These are phyloP conservation scores for Microhierax caerulescens DNA, from an alignment of 2,797 vertebrate genomes.

Conservation along the genomic window DNA sequence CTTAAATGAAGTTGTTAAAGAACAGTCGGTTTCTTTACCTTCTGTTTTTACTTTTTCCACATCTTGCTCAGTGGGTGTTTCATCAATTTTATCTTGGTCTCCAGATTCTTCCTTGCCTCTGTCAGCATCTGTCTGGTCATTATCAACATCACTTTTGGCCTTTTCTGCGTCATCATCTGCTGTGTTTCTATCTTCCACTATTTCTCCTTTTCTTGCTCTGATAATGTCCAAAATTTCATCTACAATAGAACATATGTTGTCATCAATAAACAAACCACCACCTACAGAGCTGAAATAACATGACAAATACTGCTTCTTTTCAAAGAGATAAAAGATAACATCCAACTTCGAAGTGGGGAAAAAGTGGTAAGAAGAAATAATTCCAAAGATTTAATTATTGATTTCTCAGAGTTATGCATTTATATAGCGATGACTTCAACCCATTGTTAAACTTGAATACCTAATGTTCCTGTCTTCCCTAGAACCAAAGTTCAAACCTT, in stretches of 20 bases:
- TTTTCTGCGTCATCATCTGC: slow-evolving; percentile 83
- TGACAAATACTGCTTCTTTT: background rate
- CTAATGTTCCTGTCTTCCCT: background rate
- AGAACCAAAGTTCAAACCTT: background rate
- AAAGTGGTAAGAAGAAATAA: background rate
- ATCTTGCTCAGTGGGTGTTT: slow-evolving; percentile 51
- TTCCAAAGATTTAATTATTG: background rate
- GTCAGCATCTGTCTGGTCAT: slow-evolving; percentile 74
- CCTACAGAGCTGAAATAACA: background rate
- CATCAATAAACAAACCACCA: background rate
- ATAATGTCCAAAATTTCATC: slow-evolving; percentile 92
- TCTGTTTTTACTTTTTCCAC: slow-evolving; percentile 70
- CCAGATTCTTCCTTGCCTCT: slow-evolving; percentile 74
- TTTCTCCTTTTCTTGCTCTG: slow-evolving; percentile 86
- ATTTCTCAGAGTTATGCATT: background rate
- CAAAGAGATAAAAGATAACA: background rate
- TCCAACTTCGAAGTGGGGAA: background rate
- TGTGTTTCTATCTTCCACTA: slow-evolving; percentile 83
- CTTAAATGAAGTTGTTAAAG: background rate
- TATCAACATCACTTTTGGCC: slow-evolving; percentile 74
- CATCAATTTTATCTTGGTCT: slow-evolving; percentile 70
- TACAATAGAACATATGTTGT: slow-evolving; percentile 57
- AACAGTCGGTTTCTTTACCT: slow-evolving; percentile 77
- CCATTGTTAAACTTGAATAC: background rate
- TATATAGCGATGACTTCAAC: background rate